phyloP scores from a whole-genome alignment of 2,888 invertebrate species.

The Hemistola chrysoprasaria region DNA sequence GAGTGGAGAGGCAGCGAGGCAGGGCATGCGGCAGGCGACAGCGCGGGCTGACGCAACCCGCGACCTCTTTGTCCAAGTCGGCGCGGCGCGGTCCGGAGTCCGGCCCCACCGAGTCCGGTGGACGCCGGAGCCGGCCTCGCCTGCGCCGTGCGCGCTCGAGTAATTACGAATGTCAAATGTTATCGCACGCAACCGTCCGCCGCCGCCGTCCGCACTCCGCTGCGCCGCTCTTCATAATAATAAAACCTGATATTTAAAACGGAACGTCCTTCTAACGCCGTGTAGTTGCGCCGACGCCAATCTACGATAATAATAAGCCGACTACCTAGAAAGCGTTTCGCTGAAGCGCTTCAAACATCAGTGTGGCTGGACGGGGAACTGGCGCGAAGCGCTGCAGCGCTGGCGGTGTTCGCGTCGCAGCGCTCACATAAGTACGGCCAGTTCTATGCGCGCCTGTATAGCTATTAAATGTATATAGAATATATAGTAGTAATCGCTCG shows the following conservation, averaged over 20 bases:
- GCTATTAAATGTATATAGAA: slow-evolving; percentile 83
- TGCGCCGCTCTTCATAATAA: slow-evolving; percentile 82
- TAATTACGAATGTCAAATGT: slow-evolving; percentile 83
- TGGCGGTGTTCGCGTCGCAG: slow-evolving; percentile 54
- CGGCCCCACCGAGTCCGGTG: too few species aligned
- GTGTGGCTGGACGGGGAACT: slow-evolving; percentile 45
- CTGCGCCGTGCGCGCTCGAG: slow-evolving; percentile 61
- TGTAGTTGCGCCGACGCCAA: slow-evolving; percentile 83
- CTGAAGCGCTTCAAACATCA: slow-evolving; percentile 58
- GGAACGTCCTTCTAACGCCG: slow-evolving; percentile 83
- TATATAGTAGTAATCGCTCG: slow-evolving; percentile 83
- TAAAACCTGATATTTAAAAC: slow-evolving; percentile 83
- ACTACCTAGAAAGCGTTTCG: slow-evolving; percentile 60
- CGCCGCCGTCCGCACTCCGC: slow-evolving; percentile 79
- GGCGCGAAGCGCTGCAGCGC: slow-evolving; percentile 66
- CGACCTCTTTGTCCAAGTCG: slow-evolving; percentile 77
- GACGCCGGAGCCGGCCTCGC: slow-evolving; percentile 59
- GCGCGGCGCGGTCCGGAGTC: slow-evolving; percentile 18
- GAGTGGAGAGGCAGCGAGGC: slow-evolving; percentile 34
- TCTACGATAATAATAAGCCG: slow-evolving; percentile 83
- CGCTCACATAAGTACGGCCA: slow-evolving; percentile 83
- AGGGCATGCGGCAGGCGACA: slow-evolving; percentile 39
- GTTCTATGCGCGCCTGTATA: slow-evolving; percentile 83
- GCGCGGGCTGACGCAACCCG: slow-evolving; percentile 69
- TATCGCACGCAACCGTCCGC: slow-evolving; percentile 81